These are phyloP conservation scores for Calycopis cecrops DNA, from an alignment of 1,140 invertebrate genomes.

Conservation along the genomic window DNA sequence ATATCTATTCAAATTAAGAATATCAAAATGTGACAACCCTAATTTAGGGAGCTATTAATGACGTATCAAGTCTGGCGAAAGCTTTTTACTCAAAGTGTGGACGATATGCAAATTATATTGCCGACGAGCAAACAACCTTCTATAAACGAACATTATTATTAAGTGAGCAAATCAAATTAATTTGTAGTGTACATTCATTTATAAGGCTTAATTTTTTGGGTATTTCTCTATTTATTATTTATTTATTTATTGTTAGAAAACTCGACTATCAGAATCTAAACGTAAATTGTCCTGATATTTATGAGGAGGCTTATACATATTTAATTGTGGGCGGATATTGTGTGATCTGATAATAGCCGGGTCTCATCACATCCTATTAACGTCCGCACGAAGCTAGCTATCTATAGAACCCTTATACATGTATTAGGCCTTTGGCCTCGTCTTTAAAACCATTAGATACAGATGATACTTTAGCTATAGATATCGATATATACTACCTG, in stretches of 20 bases:
- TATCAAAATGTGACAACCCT: neutral
- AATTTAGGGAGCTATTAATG: neutral
- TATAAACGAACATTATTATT: neutral
- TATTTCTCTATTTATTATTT: no score
- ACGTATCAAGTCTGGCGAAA: neutral
- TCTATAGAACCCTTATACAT: no score
- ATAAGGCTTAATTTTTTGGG: neutral
- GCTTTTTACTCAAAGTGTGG: neutral
- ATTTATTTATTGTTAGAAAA: no score
- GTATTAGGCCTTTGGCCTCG: no score
- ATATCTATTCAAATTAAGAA: no score
- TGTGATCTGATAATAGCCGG: no score
- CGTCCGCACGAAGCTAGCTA: no score
- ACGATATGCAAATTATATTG: constrained; percentile 1
- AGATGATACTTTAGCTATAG: no score
- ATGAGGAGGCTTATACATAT: neutral
- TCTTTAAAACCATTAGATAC: no score
- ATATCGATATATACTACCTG: no score
- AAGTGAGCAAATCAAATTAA: neutral
- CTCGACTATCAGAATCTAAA: no score
- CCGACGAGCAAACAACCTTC: neutral
- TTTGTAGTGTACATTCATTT: neutral
- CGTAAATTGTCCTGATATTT: neutral
- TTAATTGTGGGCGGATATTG: neutral
- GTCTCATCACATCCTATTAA: no score